phyloP scores from a whole-genome alignment of 92 coral and sea anemone genomes.

The Paramuricea clavata region DNA sequence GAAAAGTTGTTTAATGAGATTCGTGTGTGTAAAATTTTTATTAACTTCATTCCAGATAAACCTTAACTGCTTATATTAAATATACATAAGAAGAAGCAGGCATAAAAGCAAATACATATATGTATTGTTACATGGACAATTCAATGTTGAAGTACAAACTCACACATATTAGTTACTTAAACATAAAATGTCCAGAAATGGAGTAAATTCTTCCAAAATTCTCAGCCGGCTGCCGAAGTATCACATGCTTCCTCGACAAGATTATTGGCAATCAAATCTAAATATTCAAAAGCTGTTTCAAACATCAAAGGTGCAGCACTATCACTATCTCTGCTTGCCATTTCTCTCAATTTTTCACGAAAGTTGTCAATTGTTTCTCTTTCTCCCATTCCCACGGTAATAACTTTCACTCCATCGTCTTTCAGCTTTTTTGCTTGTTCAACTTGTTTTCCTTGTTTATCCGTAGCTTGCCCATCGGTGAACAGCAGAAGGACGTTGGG shows the following conservation, averaged over 20 bases:
- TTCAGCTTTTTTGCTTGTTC: slow-evolving; percentile 19
- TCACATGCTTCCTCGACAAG: slow-evolving; percentile 13
- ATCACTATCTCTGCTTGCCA: slow-evolving; percentile 23
- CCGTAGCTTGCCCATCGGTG: slow-evolving; percentile 16
- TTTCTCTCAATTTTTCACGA: not conserved
- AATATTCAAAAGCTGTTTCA: slow-evolving; percentile 5
- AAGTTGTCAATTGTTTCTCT: not conserved
- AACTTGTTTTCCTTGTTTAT: not conserved
- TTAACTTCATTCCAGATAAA: too few species aligned
- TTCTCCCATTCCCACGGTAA: slow-evolving; percentile 28
- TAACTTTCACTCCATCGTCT: slow-evolving; percentile 16
- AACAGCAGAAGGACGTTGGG: slow-evolving; percentile 23
- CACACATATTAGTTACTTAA: too few species aligned
- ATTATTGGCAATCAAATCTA: slow-evolving; percentile 16
- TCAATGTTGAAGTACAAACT: too few species aligned
- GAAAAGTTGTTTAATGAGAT: too few species aligned
- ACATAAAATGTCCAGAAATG: too few species aligned
- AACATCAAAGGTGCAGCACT: slow-evolving; percentile 4
- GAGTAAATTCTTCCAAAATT: not conserved
- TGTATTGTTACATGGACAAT: too few species aligned
- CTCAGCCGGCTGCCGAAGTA: not conserved
- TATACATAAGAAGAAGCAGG: too few species aligned
- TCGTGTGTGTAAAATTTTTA: too few species aligned
- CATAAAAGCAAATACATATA: too few species aligned
- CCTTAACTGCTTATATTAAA: too few species aligned